Conservation (phyloP, 2,113 vertebrate species). For the Mellivora capensis region DNA sequence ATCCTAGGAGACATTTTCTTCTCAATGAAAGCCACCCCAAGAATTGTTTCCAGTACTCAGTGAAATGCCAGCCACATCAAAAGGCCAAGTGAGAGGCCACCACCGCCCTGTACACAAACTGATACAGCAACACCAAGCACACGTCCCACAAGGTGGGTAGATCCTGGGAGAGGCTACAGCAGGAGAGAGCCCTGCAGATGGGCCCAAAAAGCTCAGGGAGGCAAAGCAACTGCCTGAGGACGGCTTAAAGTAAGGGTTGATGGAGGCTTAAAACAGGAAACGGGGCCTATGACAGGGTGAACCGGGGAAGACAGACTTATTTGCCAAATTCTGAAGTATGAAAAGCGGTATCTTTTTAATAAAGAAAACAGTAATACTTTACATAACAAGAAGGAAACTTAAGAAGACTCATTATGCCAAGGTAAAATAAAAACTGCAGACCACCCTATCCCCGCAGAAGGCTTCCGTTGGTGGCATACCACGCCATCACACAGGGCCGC, state of each 20-base stretch:
- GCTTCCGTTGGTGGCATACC: not conserved
- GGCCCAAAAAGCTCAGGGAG: not conserved
- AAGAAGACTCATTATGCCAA: not conserved
- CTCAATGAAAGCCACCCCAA: not conserved
- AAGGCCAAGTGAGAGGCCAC: not conserved
- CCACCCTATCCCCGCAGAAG: not conserved
- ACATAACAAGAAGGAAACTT: not conserved
- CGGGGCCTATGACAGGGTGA: not conserved
- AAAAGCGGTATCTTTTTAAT: not conserved
- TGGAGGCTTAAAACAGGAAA: not conserved
- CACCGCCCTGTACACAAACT: not conserved
- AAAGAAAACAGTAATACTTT: not conserved
- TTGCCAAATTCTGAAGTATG: not conserved
- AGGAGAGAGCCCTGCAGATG: accelerated
- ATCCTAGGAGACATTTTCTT: not conserved
- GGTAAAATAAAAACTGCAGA: not conserved
- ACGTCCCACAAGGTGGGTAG: accelerated
- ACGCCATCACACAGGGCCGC: no score
- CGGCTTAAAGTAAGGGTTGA: not conserved
- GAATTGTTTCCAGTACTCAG: not conserved
- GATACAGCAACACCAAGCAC: accelerated
- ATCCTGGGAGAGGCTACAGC: accelerated
- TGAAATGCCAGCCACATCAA: not conserved
- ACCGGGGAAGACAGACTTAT: not conserved
- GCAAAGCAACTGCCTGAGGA: not conserved